phyloP scores from a whole-genome alignment of 37 sponge, comb jelly and placozoan genomes.

The Geodia barretti region DNA sequence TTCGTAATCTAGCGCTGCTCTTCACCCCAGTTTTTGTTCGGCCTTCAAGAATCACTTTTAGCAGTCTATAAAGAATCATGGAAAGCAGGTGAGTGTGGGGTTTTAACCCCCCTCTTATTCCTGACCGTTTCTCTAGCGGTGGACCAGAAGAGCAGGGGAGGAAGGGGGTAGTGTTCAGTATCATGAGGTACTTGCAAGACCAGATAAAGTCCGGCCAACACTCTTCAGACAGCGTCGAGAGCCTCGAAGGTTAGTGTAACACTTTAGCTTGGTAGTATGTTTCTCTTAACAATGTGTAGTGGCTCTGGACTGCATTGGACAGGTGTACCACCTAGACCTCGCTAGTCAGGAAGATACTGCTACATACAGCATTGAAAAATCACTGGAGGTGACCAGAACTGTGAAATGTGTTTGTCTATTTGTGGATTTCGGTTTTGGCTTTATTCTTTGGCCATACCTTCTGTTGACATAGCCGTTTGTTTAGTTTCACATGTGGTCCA shows the following conservation, averaged over 20 bases:
- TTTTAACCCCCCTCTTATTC: constrained; percentile 16
- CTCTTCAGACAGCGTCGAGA: not conserved
- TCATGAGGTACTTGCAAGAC: constrained; percentile 31
- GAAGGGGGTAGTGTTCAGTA: constrained; percentile 29
- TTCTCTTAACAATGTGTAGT: constrained; percentile 14
- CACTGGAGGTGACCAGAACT: constrained; percentile 28
- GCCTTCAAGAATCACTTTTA: no score
- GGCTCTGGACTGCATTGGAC: constrained; percentile 52
- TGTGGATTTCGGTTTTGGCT: no score
- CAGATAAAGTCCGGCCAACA: constrained; percentile 2
- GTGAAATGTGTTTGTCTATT: not conserved
- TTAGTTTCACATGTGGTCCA: no score
- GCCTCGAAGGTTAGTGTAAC: constrained; percentile 10
- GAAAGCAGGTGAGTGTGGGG: no score
- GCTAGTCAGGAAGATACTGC: not conserved
- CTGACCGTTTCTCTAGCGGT: not conserved
- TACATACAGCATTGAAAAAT: not conserved
- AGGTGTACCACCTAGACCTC: constrained; percentile 42
- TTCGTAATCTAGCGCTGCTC: no score
- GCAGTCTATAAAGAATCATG: no score
- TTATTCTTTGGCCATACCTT: no score
- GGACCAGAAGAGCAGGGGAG: constrained; percentile 17
- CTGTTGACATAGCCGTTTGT: no score
- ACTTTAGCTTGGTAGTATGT: not conserved
- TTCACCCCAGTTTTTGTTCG: no score